Percentiles rank a stretch among this genome's conserved stretches.
Evolutionary conservation across 2,888 invertebrate species (phyloP).

Genomic region (Silvanus unidentatus): DNA sequence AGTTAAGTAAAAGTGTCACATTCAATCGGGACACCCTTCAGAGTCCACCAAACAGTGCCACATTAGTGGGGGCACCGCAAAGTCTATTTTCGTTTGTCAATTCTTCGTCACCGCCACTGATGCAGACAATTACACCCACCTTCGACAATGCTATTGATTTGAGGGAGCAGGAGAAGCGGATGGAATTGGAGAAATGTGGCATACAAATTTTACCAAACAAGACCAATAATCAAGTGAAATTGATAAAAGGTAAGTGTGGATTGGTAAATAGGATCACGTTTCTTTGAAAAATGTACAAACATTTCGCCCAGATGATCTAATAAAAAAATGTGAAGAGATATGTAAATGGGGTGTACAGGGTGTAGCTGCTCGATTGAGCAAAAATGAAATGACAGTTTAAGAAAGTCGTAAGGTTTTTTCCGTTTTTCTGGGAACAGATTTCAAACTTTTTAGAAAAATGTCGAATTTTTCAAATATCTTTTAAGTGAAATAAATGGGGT

Average conservation of each 20-base stretch:
- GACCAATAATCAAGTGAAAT: constrained; percentile 55
- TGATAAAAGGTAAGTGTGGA: constrained; percentile 51
- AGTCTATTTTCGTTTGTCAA: constrained; percentile 37
- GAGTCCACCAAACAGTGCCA: constrained; percentile 60
- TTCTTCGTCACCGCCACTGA: constrained; percentile 28
- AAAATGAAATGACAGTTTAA: too few species aligned
- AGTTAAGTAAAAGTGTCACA: constrained; percentile 82
- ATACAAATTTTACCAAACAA: constrained; percentile 54
- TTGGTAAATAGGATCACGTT: neutral
- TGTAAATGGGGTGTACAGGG: neutral
- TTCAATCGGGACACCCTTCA: constrained; percentile 80
- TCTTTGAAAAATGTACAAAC: neutral
- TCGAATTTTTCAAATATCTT: too few species aligned
- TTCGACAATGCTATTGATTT: constrained; percentile 24
- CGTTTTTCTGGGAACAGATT: too few species aligned
- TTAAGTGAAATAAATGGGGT: too few species aligned
- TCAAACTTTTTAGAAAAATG: too few species aligned
- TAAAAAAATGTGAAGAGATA: neutral
- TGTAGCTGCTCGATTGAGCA: too few species aligned
- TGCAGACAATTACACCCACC: constrained; percentile 35
- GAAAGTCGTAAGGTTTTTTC: too few species aligned
- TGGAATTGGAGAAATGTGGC: constrained; percentile 53
- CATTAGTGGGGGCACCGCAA: constrained; percentile 23
- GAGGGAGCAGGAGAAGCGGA: constrained; percentile 49
- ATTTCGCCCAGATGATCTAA: neutral